Conservation (phyloP, 2,888 invertebrate genomes). For the Spialia ferax region DNA sequence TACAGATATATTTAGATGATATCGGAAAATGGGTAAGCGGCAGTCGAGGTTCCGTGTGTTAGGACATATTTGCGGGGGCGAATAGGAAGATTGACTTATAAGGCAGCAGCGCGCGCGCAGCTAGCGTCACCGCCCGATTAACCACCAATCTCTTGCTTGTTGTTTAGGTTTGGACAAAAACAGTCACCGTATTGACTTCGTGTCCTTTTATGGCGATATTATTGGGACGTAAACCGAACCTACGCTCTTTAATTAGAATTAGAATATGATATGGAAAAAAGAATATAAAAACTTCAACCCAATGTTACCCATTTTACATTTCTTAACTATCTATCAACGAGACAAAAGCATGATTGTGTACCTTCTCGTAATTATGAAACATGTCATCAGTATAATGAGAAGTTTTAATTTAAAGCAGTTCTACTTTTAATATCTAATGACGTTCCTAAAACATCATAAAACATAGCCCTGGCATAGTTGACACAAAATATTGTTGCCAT, state of each 20-base stretch:
- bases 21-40: constrained; percentile 60
- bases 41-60: constrained; percentile 64
- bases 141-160: constrained; percentile 60
- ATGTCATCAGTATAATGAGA: constrained; percentile 17
- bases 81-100: constrained; percentile 81
- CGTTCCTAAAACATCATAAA: constrained; percentile 25
- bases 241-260: constrained; percentile 54
- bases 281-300: too few relatives aligned
- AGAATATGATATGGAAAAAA: too few relatives aligned
- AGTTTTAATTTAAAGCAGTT: neutral
- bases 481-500: constrained; percentile 57
- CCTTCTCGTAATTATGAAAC: constrained; percentile 22
- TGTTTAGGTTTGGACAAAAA: constrained; percentile 69
- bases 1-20: constrained; percentile 59
- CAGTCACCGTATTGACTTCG: constrained; percentile 58
- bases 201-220: constrained; percentile 78
- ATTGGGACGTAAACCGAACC: constrained; percentile 64
- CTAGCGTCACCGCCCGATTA: constrained; percentile 78
- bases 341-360: constrained; percentile 15
- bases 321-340: constrained; percentile 15
- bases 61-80: constrained; percentile 74
- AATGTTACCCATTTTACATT: constrained; percentile 41
- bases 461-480: constrained; percentile 36
- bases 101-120: constrained; percentile 62
- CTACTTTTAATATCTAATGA: constrained; percentile 12